Percentiles rank a stretch among this genome's conserved stretches.
Evolutionary conservation across 2,113 vertebrate species (phyloP).

Genomic region (Cyprinodon brontotheroides): DNA sequence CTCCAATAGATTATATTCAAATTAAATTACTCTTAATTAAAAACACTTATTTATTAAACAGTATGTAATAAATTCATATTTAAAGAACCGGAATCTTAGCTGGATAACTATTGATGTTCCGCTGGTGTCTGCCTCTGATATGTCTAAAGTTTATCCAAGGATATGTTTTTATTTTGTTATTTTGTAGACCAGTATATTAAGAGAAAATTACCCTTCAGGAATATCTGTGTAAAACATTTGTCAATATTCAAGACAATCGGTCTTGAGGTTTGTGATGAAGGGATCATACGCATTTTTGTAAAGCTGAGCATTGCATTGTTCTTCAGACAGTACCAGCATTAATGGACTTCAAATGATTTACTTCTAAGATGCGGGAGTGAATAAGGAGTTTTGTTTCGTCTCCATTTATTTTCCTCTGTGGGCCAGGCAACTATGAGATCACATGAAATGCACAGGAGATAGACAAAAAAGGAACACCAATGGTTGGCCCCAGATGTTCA

Average conservation of each 20-base stretch:
- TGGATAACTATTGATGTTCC: too few relatives aligned
- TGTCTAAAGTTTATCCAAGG: too few relatives aligned
- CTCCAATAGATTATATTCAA: too few relatives aligned
- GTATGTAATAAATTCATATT: too few relatives aligned
- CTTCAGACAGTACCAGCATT: constrained; percentile 5
- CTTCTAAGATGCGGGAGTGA: constrained; percentile 23
- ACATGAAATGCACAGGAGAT: constrained; percentile 33
- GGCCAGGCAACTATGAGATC: constrained; percentile 59
- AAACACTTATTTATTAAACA: too few relatives aligned
- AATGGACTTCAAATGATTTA: constrained; percentile 37
- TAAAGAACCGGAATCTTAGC: too few relatives aligned
- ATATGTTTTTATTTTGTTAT: too few relatives aligned
- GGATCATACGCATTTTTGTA: not conserved
- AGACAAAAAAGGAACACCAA: constrained; percentile 41
- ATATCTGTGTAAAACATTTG: not conserved
- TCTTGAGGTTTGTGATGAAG: not conserved
- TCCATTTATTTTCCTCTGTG: constrained; percentile 36
- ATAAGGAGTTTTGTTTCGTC: constrained; percentile 44
- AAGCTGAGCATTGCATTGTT: not conserved
- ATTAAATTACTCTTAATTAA: too few relatives aligned
- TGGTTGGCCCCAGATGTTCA: constrained; percentile 57
- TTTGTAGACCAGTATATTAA: not conserved
- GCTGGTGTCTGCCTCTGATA: too few relatives aligned
- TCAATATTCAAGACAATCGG: not conserved
- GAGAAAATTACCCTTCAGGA: not conserved